Evolutionary conservation across 2,113 vertebrate species (phyloP).

Genomic region (Anser cygnoides): DNA sequence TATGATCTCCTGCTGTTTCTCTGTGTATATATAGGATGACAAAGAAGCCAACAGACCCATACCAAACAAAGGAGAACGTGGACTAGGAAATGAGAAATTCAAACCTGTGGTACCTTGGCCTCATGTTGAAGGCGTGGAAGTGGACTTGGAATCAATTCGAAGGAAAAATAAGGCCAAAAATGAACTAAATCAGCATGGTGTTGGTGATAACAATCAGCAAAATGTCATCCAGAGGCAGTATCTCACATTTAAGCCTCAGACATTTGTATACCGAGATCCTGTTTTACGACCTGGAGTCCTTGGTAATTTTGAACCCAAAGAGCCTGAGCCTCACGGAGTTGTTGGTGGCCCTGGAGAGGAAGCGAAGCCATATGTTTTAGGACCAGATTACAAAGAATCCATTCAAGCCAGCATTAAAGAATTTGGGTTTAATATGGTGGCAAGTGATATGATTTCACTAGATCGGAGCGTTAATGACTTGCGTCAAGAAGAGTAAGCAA

Average conservation of each 20-base stretch:
- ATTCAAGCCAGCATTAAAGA: constrained; percentile 95
- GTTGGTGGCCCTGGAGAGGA: constrained; percentile 90
- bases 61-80: constrained; percentile 79
- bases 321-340: constrained; percentile 89
- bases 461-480: constrained; percentile 92
- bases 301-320: constrained; percentile 94
- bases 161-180: constrained; percentile 86
- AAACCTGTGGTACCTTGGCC: constrained; percentile 97
- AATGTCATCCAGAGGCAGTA: constrained; percentile 92
- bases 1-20: constrained; percentile 45
- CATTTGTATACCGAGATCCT: constrained; percentile 83
- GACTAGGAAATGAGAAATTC: constrained; percentile 84
- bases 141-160: constrained; percentile 93
- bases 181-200: constrained; percentile 72
- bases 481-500: constrained; percentile 95
- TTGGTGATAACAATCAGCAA: constrained; percentile 81
- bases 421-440: constrained; percentile 99
- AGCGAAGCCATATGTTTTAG: constrained; percentile 89
- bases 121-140: constrained; percentile 96
- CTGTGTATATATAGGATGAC: constrained; percentile 78
- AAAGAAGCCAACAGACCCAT: constrained; percentile 74
- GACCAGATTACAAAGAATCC: constrained; percentile 91
- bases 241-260: constrained; percentile 92
- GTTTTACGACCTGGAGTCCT: constrained; percentile 84
- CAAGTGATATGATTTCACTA: constrained; percentile 98